Evolutionary conservation across 2,797 vertebrate species (phyloP).

Genomic region (Eulemur coronatus): DNA sequence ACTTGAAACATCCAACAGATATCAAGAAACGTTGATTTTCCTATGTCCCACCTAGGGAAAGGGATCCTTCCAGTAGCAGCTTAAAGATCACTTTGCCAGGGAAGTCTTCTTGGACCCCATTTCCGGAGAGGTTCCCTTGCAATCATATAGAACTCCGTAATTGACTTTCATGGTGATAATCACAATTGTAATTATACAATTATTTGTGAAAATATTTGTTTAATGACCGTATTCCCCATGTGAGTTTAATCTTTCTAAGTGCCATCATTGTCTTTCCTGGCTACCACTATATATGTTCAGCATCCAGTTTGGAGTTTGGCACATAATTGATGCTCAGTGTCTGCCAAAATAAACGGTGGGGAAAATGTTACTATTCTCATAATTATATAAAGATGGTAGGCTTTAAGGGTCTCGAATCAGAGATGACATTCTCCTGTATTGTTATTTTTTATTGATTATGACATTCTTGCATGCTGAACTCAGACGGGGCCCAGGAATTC

Average conservation of each 20-base stretch:
- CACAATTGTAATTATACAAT: neutral
- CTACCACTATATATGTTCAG: neutral
- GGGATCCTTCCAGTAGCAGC: neutral
- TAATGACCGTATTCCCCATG: neutral
- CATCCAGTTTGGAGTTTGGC: neutral
- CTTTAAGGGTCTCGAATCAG: neutral
- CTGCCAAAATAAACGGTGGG: neutral
- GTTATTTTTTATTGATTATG: neutral
- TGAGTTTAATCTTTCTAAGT: neutral
- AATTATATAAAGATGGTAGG: neutral
- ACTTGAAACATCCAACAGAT: neutral
- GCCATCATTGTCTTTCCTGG: neutral
- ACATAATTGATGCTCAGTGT: neutral
- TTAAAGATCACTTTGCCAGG: neutral
- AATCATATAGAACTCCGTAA: neutral
- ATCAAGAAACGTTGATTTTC: neutral
- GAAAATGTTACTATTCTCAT: neutral
- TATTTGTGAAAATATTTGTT: neutral
- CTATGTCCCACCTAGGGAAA: neutral
- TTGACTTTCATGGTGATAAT: neutral
- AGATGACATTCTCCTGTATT: neutral
- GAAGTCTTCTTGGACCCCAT: neutral
- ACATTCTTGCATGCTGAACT: constrained; percentile 16
- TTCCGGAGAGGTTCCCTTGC: neutral
- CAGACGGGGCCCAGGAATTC: constrained; percentile 1